Conservation (phyloP, 1,140 invertebrate species). For the Elysia chlorotica region DNA sequence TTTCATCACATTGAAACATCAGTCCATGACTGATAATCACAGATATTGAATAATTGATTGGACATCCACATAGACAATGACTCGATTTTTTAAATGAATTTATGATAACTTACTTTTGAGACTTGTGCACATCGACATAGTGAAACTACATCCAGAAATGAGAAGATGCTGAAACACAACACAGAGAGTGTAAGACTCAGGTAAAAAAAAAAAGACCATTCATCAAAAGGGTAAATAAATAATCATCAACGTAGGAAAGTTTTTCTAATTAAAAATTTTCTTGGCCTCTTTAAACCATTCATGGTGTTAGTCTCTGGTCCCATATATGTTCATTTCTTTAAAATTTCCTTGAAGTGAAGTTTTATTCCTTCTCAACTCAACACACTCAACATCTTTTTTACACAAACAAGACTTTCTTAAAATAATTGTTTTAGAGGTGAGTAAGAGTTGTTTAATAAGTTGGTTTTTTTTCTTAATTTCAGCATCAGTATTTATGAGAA, state of each 20-base stretch:
- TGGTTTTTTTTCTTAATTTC: too few species aligned
- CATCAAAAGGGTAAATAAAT: background rate
- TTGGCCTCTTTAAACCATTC: too few species aligned
- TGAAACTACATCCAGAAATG: constrained; percentile 96
- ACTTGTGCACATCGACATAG: constrained; percentile 97
- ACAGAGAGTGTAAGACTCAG: background rate
- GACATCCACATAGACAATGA: background rate
- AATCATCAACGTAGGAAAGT: background rate
- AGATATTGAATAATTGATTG: background rate
- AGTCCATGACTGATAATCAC: background rate
- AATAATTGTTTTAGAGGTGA: too few species aligned
- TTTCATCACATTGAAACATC: background rate
- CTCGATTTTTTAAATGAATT: background rate
- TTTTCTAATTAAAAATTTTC: background rate
- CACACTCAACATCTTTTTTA: too few species aligned
- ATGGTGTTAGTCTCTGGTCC: too few species aligned
- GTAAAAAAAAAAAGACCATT: background rate
- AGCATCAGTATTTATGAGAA: too few species aligned
- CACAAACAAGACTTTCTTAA: too few species aligned
- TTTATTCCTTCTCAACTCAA: too few species aligned
- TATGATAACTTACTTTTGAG: constrained; percentile 68
- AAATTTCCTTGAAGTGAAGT: too few species aligned
- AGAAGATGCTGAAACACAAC: constrained; percentile 80
- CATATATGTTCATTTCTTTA: too few species aligned
- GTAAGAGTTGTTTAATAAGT: too few species aligned